These are phyloP conservation scores for Apis cerana DNA, from an alignment of 1,140 invertebrate species.

Conservation along the genomic window DNA sequence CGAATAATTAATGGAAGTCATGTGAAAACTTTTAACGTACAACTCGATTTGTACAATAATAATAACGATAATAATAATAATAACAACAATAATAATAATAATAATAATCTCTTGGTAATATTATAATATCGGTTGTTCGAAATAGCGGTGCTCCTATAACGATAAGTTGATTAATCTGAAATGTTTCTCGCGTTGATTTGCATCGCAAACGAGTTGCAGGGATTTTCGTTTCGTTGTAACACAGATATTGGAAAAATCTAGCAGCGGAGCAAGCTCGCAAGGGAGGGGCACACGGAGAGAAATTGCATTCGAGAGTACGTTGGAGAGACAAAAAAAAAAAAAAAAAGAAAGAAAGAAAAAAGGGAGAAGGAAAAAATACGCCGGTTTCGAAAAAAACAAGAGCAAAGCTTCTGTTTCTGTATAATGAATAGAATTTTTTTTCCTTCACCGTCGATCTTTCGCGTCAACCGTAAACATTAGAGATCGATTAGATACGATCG, in stretches of 20 bases:
- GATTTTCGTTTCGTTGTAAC: constrained; percentile 37
- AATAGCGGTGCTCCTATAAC: no score
- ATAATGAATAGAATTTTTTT: constrained; percentile 42
- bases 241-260: constrained; percentile 33
- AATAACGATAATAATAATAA: neutral
- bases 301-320: constrained; percentile 39
- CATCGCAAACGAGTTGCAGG: constrained; percentile 34
- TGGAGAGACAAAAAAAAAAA: neutral
- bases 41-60: neutral
- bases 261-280: neutral
- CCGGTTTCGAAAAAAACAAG: no score
- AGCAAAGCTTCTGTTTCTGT: neutral
- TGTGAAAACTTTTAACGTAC: neutral
- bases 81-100: neutral
- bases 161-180: neutral
- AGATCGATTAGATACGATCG: constrained; percentile 47
- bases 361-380: neutral
- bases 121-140: no score
- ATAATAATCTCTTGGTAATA: no score
- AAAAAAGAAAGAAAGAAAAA: no score
- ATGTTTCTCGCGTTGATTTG: constrained; percentile 41
- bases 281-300: neutral
- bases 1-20: neutral
- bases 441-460: constrained; percentile 20
- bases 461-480: constrained; percentile 46